These are phyloP conservation scores for Gymnocheta viridis DNA, from an alignment of 2,888 invertebrate genomes.

Conservation along the genomic window DNA sequence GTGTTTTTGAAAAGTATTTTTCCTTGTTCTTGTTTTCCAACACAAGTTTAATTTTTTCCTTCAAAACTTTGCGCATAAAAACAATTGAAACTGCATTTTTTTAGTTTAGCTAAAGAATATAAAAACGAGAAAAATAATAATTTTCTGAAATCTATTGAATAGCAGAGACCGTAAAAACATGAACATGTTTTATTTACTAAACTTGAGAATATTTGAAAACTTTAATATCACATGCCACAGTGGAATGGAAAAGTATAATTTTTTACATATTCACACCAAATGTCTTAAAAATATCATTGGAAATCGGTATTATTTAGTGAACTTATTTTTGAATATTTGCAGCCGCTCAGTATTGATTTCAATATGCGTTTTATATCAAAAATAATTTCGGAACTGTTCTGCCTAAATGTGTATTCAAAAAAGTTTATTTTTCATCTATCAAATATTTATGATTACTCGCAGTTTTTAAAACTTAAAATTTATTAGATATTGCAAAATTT, in stretches of 20 bases:
- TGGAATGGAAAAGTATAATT: not conserved
- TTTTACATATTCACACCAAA: no score
- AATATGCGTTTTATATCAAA: no score
- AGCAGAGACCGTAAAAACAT: slow-evolving; percentile 27
- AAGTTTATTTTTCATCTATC: no score
- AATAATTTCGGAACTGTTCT: no score
- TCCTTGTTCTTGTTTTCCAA: slow-evolving; percentile 26
- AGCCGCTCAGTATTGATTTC: no score
- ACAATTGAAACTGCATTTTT: slow-evolving; percentile 50
- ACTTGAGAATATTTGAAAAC: slow-evolving; percentile 6
- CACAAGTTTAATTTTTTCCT: slow-evolving; percentile 19
- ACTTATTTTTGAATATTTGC: no score
- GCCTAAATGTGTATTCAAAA: no score
- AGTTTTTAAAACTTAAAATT: no score
- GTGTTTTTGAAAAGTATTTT: slow-evolving; percentile 16
- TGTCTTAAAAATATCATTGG: no score
- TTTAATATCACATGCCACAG: not conserved
- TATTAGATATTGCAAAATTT: no score
- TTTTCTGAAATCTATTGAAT: slow-evolving; percentile 33
- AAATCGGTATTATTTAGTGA: no score
- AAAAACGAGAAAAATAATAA: slow-evolving; percentile 21
- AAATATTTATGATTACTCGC: no score
- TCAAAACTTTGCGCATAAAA: slow-evolving; percentile 31
- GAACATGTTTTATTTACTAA: slow-evolving; percentile 43
- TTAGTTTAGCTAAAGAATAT: not conserved